A percentile compares a stretch with the other conserved stretches of the same genome.
Conservation (phyloP, 2,888 invertebrate genomes). For the Tachina grossa region DNA sequence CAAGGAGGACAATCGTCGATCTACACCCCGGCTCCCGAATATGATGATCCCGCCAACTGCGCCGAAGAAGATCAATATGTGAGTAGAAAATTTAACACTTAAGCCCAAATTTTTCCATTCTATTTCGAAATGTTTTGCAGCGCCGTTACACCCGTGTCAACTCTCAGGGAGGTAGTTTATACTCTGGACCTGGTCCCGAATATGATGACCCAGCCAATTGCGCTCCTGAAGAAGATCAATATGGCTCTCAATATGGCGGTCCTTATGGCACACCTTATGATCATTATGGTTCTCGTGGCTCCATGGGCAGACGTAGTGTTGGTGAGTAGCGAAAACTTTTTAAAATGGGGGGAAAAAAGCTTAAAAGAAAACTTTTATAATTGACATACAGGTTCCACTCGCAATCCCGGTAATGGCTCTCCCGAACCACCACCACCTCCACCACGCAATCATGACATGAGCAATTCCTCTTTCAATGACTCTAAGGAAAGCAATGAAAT, state of each 20-base stretch:
- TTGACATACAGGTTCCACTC: conserved; percentile 80
- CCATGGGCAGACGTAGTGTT: conserved; percentile 88
- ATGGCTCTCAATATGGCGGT: conserved; percentile 91
- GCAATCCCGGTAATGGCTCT: conserved; percentile 84
- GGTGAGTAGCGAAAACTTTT: conserved; percentile 75
- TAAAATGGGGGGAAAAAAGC: not conserved
- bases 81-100: conserved; percentile 73
- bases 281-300: conserved; percentile 94
- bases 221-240: conserved; percentile 95
- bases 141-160: conserved; percentile 89
- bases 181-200: conserved; percentile 89
- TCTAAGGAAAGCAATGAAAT: conserved; percentile 97
- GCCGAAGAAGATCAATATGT: conserved; percentile 96
- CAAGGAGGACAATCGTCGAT: conserved; percentile 92
- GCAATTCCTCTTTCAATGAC: conserved; percentile 93
- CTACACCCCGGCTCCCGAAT: conserved; percentile 93
- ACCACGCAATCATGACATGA: conserved; percentile 91
- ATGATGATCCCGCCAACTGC: conserved; percentile 96
- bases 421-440: conserved; percentile 89
- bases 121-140: conserved; percentile 73
- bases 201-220: conserved; percentile 97
- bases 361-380: not conserved
- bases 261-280: conserved; percentile 93
- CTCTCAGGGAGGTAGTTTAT: conserved; percentile 86
- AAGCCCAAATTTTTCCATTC: not conserved